Conservation (phyloP, 2,888 invertebrate genomes). For the Drosophila nigricruria region DNA sequence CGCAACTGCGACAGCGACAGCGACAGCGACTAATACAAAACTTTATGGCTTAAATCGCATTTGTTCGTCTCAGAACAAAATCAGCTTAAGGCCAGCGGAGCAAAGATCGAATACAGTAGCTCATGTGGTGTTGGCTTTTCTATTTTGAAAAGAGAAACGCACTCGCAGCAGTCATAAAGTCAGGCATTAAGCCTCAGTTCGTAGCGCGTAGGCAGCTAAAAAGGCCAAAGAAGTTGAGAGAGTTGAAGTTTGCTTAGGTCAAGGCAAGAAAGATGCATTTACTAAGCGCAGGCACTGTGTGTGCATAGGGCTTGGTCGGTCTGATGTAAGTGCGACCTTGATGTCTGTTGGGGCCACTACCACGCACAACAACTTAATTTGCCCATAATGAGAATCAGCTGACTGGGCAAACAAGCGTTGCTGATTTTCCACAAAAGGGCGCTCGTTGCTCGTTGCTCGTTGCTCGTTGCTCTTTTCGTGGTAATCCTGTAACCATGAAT, state of each 20-base stretch:
- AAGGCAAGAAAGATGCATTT: constrained; percentile 59
- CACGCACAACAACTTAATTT: constrained; percentile 75
- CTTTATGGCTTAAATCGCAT: constrained; percentile 77
- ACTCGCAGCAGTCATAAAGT: constrained; percentile 69
- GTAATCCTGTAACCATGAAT: constrained; percentile 80
- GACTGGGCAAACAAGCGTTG: constrained; percentile 71
- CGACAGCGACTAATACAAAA: constrained; percentile 66
- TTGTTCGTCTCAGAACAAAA: constrained; percentile 74
- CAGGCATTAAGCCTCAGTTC: constrained; percentile 54
- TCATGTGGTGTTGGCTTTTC: constrained; percentile 55
- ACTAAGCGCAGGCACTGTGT: constrained; percentile 46
- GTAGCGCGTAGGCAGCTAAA: constrained; percentile 57
- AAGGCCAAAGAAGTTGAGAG: constrained; percentile 26
- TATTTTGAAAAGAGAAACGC: constrained; percentile 71
- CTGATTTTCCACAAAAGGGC: constrained; percentile 74
- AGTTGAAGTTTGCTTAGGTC: constrained; percentile 53
- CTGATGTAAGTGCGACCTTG: constrained; percentile 61
- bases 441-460: constrained; percentile 25
- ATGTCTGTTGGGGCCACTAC: constrained; percentile 44
- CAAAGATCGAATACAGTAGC: constrained; percentile 61
- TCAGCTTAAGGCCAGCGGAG: constrained; percentile 65
- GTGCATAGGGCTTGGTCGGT: constrained; percentile 12
- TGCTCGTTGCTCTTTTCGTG: constrained; percentile 44
- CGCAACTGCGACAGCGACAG: constrained; percentile 10
- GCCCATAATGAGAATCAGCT: constrained; percentile 63